Evolutionary conservation across 2,888 invertebrate species (phyloP), one percentile per base, ranked within the genome.

Genomic region (Arrhopalites spinosus): DNA sequence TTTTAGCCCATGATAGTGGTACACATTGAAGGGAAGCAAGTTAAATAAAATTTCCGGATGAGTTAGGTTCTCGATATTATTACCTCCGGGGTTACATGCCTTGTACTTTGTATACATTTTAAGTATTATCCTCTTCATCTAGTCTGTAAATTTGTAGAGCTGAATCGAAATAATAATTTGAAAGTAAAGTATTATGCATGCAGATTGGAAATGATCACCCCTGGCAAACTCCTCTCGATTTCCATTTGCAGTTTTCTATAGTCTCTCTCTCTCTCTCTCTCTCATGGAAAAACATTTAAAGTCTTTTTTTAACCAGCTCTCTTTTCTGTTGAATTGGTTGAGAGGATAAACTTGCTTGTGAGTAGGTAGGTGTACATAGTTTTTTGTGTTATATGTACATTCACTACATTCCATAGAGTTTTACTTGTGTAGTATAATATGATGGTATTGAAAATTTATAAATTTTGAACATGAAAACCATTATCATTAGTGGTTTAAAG

Each of bases 151-250:
- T 23, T 27, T 15, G 17, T 8, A 43, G 20, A 43, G 66, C 1
- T 36, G 66, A 66, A 66, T 30, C 43, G 66, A 66, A 66, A 66
- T 66, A 66, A 66, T 66, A 66, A 66, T 66, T 66, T 36, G 43
- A 66, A 66, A 66, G 66, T 66, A 66, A 63, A 63, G 72, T 45
- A 63, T 45, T 63, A 27, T 45, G 47, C 36, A 72, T 72, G 61
- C 20, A 72, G 59, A 72, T 72, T 47, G 61, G 25, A 72, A 71
- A 71, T 71, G 53, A 63, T 63, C 72, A 61, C 59, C 63, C 43
- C 45, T 47, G 43, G 72, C 72, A 59, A 72, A 72, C 59, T 61
- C 63, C 11, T 63, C 72, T 43, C 47, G n/a, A 25, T 72, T 61
- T 66, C 36, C n/a, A 67, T 43, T 67, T 67, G 66, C 30, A 36